phyloP scores from a whole-genome alignment of 2,797 vertebrate species.

The Siniperca scherzeri region DNA sequence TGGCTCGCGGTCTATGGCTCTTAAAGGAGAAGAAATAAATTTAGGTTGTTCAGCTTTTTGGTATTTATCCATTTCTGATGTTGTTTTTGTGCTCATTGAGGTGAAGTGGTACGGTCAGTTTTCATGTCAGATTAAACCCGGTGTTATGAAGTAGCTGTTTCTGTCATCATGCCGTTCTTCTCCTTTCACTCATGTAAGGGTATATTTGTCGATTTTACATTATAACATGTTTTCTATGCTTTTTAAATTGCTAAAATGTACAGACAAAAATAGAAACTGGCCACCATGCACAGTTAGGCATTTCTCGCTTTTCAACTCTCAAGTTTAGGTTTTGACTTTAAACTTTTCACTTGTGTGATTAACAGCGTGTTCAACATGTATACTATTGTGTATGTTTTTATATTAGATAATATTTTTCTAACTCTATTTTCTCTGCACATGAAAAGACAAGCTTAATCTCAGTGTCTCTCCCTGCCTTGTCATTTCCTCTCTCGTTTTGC shows the following conservation, averaged over 20 bases:
- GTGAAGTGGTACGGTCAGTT: constrained; percentile 46
- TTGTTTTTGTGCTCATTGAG: constrained; percentile 43
- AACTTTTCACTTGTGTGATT: constrained; percentile 67
- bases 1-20: constrained; percentile 76
- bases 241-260: constrained; percentile 41
- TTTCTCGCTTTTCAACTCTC: constrained; percentile 58
- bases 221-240: constrained; percentile 16
- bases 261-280: constrained; percentile 37
- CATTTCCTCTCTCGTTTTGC: constrained; percentile 78
- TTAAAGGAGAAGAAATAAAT: constrained; percentile 79
- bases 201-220: constrained; percentile 23
- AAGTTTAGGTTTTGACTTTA: constrained; percentile 75
- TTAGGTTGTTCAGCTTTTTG: constrained; percentile 54
- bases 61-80: constrained; percentile 42
- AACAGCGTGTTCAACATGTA: constrained; percentile 18
- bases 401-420: constrained; percentile 8
- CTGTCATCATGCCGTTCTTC: constrained; percentile 37
- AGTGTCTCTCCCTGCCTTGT: constrained; percentile 72
- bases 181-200: constrained; percentile 10
- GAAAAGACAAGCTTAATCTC: constrained; percentile 63
- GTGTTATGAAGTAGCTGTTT: constrained; percentile 47
- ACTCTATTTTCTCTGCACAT: constrained; percentile 41
- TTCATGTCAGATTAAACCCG: constrained; percentile 55
- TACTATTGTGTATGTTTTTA: constrained; percentile 19
- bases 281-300: constrained; percentile 29